phyloP scores from a whole-genome alignment of 2,113 vertebrate species.

The Xiphophorus couchianus region DNA sequence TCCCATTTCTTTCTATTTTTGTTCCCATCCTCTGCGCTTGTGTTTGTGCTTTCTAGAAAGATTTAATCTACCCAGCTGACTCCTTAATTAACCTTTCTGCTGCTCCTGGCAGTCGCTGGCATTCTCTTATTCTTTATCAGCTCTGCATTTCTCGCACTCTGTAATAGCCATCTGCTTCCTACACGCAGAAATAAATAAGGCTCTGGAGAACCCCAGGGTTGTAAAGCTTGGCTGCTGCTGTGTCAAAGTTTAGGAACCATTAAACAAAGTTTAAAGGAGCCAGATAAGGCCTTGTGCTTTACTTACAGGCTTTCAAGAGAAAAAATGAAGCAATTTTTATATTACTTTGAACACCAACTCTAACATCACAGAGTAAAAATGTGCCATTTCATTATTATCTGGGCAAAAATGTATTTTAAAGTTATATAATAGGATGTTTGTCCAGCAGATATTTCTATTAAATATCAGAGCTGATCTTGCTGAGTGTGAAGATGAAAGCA shows the following conservation, averaged over 20 bases:
- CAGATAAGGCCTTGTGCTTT: neutral
- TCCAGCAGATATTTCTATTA: too few relatives aligned
- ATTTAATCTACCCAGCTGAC: constrained; percentile 33
- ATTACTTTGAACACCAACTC: neutral
- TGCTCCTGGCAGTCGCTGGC: constrained; percentile 29
- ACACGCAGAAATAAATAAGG: neutral
- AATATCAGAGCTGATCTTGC: neutral
- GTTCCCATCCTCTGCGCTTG: neutral
- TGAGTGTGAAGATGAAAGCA: neutral
- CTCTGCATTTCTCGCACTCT: constrained; percentile 12
- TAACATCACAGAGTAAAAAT: neutral
- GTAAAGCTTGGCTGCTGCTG: constrained; percentile 10
- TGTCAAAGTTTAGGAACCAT: constrained; percentile 26
- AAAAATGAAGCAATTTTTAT: neutral
- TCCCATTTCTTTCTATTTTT: neutral
- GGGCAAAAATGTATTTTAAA: neutral
- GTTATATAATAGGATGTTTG: neutral
- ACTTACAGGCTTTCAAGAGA: neutral
- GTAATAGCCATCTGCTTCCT: constrained; percentile 13
- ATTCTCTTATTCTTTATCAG: constrained; percentile 29
- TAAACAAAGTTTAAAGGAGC: neutral
- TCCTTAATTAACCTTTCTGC: constrained; percentile 49
- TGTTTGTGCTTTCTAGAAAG: constrained; percentile 24
- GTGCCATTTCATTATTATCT: neutral
- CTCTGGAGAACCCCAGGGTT: neutral